These are phyloP conservation scores for Zaprionus gabonicus DNA, from an alignment of 1,140 invertebrate genomes.

Conservation along the genomic window DNA sequence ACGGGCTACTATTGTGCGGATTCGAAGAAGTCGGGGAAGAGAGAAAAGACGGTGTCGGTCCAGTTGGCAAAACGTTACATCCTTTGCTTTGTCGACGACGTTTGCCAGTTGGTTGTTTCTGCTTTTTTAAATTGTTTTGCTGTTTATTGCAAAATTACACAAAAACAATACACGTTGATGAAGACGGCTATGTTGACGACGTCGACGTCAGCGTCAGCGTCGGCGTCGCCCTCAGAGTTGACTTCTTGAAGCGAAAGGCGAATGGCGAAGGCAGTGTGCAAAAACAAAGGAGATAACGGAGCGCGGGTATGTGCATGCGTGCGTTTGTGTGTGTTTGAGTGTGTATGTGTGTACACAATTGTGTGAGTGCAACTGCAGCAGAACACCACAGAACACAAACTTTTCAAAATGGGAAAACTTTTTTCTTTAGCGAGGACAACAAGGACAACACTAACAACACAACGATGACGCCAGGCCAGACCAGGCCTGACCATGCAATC, in stretches of 20 bases:
- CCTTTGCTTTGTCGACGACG: constrained; percentile 70
- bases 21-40: background rate
- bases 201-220: constrained; percentile 40
- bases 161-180: constrained; percentile 80
- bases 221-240: constrained; percentile 43
- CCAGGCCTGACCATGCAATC: background rate
- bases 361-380: constrained; percentile 69
- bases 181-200: constrained; percentile 63
- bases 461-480: background rate
- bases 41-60: constrained; percentile 62
- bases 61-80: constrained; percentile 80
- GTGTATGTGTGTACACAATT: constrained; percentile 6
- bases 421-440: constrained; percentile 67
- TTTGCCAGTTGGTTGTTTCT: constrained; percentile 40
- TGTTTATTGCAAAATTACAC: constrained; percentile 83
- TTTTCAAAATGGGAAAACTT: constrained; percentile 81
- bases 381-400: constrained; percentile 72
- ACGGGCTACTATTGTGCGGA: background rate
- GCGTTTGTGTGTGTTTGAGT: constrained; percentile 17
- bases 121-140: constrained; percentile 76
- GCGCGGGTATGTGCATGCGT: constrained; percentile 18
- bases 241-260: constrained; percentile 41
- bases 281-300: constrained; percentile 73
- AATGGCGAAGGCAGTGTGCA: constrained; percentile 32
- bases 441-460: constrained; percentile 45